Base-by-base conservation (phyloP, 2,888 invertebrate species). In the Hydrotaea cyrtoneurina region DNA sequence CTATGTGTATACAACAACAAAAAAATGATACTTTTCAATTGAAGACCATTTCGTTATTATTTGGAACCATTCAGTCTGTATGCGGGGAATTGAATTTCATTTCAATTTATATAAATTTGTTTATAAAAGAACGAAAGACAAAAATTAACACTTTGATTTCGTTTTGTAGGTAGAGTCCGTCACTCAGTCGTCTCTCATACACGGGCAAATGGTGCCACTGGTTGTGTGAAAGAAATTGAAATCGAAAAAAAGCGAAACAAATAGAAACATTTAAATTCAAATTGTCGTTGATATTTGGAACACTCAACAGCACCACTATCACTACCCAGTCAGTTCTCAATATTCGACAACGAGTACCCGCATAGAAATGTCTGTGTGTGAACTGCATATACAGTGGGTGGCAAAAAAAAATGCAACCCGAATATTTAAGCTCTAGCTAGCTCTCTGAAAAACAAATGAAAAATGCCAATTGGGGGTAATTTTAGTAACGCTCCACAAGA, bases 221-320 rank as follows among this genome's bases (percentile, higher is more conserved):
- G n/a, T 59, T 26, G 59, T 59, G 0, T 26, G 7, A 59, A 10
- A 59, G 15, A 26, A 26, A 59, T 59, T 26, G 11, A 59, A 59
- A 59, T 59, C 59, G 19, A 31, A 31, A 31, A 31, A 31, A 31
- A 31, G 7, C 23, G n/a, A 39, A 31, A 19, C 21, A 59, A 26
- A n/a, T n/a, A n/a, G n/a, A 23, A 59, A 59, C 26, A 59, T n/a
- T 64, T 36, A 31, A 76, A 21, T 36, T 71, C 15, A 46, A 78
- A 36, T 77, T 77, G 55, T 69, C 55, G 57, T 26, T 46, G 26
- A 59, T 59, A 71, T 59, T 69, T 71, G 26, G 78, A 78, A 59
- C 69, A 55, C 57, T 26, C 55, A n/a, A n/a, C n/a, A n/a, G n/a
- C 46, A 50, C 31, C 19, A 15, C 43, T 62, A 50, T 4, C 50